These are phyloP conservation scores for Schizopygopsis pylzovi DNA, from an alignment of 2,797 vertebrate genomes.

Conservation along the genomic window DNA sequence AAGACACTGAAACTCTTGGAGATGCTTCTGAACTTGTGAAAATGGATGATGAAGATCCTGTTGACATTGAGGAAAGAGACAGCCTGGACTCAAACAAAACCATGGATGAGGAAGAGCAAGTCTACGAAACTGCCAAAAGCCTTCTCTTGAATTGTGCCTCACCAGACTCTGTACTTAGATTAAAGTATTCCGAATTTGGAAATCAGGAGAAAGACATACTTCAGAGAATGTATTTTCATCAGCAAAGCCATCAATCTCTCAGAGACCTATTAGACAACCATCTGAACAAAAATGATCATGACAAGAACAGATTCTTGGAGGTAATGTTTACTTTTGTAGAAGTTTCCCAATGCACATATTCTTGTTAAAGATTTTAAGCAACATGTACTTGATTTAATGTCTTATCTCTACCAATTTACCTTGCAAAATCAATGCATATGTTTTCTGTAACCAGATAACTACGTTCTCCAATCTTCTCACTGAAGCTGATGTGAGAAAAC, in stretches of 20 bases:
- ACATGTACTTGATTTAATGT: background rate
- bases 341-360: background rate
- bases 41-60: constrained; percentile 50
- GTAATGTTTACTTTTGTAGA: constrained; percentile 57
- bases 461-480: constrained; percentile 81
- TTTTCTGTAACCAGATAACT: constrained; percentile 67
- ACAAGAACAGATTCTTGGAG: constrained; percentile 74
- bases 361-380: background rate
- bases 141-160: constrained; percentile 79
- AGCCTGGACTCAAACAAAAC: constrained; percentile 5
- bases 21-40: constrained; percentile 1
- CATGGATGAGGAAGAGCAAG: constrained; percentile 63
- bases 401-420: background rate
- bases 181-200: constrained; percentile 72
- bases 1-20: constrained; percentile 5
- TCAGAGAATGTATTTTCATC: constrained; percentile 74
- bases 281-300: constrained; percentile 55
- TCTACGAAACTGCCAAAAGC: constrained; percentile 69
- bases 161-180: constrained; percentile 79
- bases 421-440: constrained; percentile 7
- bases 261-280: constrained; percentile 70
- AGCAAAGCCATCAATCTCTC: constrained; percentile 76
- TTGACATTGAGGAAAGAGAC: constrained; percentile 57
- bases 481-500: constrained; percentile 68
- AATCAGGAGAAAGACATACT: constrained; percentile 71